Conservation (phyloP, 2,888 invertebrate species). For the Microctonus aethiopoides region DNA sequence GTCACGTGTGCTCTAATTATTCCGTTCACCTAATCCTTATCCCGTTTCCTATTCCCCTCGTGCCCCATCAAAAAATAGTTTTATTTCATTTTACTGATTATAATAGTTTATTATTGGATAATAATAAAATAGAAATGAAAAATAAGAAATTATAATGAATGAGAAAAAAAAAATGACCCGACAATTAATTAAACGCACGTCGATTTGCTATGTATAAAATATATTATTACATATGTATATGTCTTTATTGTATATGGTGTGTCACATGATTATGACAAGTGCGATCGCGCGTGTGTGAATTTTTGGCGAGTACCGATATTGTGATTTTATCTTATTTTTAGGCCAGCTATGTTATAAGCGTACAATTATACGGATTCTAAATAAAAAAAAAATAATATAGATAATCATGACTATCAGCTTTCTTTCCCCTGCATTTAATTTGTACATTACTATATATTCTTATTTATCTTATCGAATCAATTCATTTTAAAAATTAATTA, state of each 20-base stretch:
- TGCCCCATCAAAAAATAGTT: background rate
- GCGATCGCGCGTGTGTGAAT: background rate
- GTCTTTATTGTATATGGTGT: conserved; percentile 40
- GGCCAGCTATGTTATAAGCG: conserved; percentile 62
- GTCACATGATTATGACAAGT: conserved; percentile 32
- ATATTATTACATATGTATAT: conserved; percentile 28
- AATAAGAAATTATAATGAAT: background rate
- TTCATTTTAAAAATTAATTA: background rate
- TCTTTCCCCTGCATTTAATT: conserved; percentile 31
- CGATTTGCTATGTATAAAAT: conserved; percentile 36
- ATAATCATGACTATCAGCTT: conserved; percentile 60
- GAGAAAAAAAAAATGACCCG: background rate
- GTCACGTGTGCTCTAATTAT: background rate
- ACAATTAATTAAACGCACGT: conserved; percentile 31
- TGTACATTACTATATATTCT: conserved; percentile 18
- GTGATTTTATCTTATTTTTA: conserved; percentile 60
- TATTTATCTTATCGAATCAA: too few species aligned
- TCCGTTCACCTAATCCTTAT: too few species aligned
- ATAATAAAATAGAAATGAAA: conserved; percentile 36
- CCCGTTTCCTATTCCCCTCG: too few species aligned
- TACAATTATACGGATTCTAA: conserved; percentile 64
- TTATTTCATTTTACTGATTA: conserved; percentile 35
- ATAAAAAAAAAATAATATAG: conserved; percentile 62
- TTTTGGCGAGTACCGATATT: conserved; percentile 53
- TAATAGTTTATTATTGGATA: conserved; percentile 27